A percentile compares a stretch with the other conserved stretches of the same genome.
Conservation (phyloP, 2,113 vertebrate species). For the Romanogobio albipinnatus region DNA sequence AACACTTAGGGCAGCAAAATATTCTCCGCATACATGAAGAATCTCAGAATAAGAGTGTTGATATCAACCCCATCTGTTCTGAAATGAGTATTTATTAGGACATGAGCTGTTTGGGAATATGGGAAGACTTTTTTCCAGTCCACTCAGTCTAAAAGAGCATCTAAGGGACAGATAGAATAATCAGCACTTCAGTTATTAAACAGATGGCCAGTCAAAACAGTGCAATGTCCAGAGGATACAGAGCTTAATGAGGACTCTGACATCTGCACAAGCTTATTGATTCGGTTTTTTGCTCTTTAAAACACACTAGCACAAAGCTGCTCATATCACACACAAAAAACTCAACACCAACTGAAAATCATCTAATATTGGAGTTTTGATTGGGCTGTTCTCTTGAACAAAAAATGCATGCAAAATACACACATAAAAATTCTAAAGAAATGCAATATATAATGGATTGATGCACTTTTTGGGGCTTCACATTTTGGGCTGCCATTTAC, state of each 20-base stretch:
- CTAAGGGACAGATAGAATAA: constrained; percentile 59
- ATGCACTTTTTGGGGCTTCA: no score
- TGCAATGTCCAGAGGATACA: constrained; percentile 55
- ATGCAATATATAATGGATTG: no score
- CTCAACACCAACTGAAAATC: not conserved
- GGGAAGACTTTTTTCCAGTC: constrained; percentile 12
- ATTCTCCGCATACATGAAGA: not conserved
- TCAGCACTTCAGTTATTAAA: constrained; percentile 58
- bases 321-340: not conserved
- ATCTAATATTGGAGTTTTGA: not conserved
- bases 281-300: constrained; percentile 16
- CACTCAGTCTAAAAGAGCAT: constrained; percentile 47
- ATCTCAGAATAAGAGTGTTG: not conserved
- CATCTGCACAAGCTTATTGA: constrained; percentile 46
- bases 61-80: constrained; percentile 27
- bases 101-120: constrained; percentile 21
- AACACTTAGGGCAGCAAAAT: not conserved
- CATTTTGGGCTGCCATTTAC: no score
- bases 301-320: constrained; percentile 20
- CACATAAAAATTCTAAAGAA: not conserved
- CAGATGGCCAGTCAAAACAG: constrained; percentile 64
- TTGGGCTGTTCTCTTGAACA: not conserved
- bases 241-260: constrained; percentile 62
- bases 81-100: constrained; percentile 21
- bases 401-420: not conserved